Evolutionary conservation across 2,113 vertebrate genomes (phyloP).

Genomic region (Corythaeola cristata): DNA sequence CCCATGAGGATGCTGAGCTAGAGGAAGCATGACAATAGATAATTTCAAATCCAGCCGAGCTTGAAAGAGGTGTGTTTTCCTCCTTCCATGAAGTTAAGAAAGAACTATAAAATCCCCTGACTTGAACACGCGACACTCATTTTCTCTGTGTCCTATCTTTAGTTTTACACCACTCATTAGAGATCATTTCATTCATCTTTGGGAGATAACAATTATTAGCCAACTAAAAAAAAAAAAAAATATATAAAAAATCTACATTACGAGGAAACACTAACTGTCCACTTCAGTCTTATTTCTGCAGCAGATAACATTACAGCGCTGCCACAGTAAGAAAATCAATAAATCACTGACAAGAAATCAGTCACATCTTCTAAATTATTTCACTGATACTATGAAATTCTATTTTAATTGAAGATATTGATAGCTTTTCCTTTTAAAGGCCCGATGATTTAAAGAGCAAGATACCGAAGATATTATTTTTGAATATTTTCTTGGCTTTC

Average conservation of each 20-base stretch:
- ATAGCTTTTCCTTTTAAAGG: neutral
- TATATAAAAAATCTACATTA: too few relatives aligned
- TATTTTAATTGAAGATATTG: neutral
- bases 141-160: neutral
- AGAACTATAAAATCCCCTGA: neutral
- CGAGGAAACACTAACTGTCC: neutral
- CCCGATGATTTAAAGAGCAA: neutral
- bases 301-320: neutral
- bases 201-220: neutral
- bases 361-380: neutral
- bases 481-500: neutral
- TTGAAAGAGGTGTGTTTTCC: neutral
- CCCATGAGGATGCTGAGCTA: constrained; percentile 32
- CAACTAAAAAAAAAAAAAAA: neutral
- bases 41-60: constrained; percentile 14
- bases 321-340: neutral
- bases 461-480: neutral
- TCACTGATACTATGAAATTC: neutral
- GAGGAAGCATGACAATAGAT: neutral
- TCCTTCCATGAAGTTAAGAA: neutral
- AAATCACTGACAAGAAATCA: neutral
- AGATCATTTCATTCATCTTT: neutral
- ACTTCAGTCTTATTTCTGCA: neutral
- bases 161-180: neutral
- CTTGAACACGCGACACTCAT: neutral